These are phyloP conservation scores for Tauraco erythrolophus DNA, from an alignment of 2,113 vertebrate genomes.

Conservation along the genomic window DNA sequence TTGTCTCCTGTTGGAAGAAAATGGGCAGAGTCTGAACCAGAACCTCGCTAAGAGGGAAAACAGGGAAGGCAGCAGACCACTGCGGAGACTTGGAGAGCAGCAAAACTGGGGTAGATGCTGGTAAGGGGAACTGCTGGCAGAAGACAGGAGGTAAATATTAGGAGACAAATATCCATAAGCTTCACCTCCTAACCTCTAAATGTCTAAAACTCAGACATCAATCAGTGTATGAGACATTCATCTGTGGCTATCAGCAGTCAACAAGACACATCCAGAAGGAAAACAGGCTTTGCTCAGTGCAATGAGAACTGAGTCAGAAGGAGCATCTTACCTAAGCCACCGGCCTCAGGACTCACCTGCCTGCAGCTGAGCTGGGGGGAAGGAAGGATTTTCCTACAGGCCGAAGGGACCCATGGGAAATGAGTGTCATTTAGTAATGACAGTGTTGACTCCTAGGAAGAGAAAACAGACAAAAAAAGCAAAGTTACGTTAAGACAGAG, in stretches of 20 bases:
- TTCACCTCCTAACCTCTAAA: not conserved
- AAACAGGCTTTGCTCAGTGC: not conserved
- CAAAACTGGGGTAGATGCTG: not conserved
- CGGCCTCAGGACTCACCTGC: not conserved
- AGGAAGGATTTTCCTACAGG: not conserved
- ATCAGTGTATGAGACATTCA: not conserved
- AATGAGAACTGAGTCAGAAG: not conserved
- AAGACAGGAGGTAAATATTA: not conserved
- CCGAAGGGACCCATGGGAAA: not conserved
- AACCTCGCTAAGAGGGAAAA: not conserved
- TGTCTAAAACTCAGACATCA: not conserved
- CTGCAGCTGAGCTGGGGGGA: not conserved
- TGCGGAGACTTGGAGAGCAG: not conserved
- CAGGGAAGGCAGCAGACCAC: not conserved
- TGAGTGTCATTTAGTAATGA: not conserved
- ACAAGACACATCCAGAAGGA: not conserved
- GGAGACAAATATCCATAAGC: not conserved
- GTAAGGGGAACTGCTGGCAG: not conserved
- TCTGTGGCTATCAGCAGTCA: not conserved
- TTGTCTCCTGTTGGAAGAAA: not conserved
- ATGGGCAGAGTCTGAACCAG: not conserved
- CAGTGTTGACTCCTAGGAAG: not conserved
- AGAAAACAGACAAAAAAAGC: not conserved
- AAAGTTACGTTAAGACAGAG: not conserved
- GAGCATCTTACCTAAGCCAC: not conserved